Evolutionary conservation across 2,888 invertebrate species (phyloP), one percentile per base, ranked within the genome.

Genomic region (Epirrhoe alternata): DNA sequence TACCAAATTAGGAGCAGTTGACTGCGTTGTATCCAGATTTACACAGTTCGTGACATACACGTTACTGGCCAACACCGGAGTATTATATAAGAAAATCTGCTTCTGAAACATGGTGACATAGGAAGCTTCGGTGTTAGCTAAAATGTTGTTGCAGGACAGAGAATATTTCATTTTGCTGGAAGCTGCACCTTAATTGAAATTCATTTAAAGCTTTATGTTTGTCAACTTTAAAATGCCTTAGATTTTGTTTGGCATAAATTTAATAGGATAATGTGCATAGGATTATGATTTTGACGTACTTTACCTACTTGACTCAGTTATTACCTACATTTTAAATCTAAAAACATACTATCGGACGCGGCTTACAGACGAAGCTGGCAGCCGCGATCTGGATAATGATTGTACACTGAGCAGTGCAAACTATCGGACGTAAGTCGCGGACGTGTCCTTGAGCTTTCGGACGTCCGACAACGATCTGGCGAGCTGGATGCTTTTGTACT

Each of bases 61-160:
- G 67, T 52, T 30, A 52, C 59, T 54, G 52, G 62, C 65, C 49
- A 59, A 59, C 55, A 45, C 61, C 42, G 49, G 52, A 33, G 53
- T 58, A 61, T 66, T 69, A 62, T 62, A 56, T 62, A 59, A 65
- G 65, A 57, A 62, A 66, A 66, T 59, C 53, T 63, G 57, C 66
- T 58, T 66, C 67, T 58, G 53, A 61, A 73, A 61, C 63, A 61
- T 56, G 64, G 65, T 64, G 55, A 67, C 59, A 58, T 55, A 63
- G 51, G 62, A 56, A 53, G 45, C 55, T 16, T 67, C 57, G 54
- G 38, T 61, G 59, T 51, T 35, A 56, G 17, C 52, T n/a, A 53
- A 45, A 53, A 59, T 59, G 54, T 62, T 63, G 55, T 50, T 47
- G 38, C 65, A 59, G 59, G 59, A 63, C 42, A 64, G 6, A 17